phyloP scores from a whole-genome alignment of 2,888 invertebrate genomes.

The Pherbina coryleti region DNA sequence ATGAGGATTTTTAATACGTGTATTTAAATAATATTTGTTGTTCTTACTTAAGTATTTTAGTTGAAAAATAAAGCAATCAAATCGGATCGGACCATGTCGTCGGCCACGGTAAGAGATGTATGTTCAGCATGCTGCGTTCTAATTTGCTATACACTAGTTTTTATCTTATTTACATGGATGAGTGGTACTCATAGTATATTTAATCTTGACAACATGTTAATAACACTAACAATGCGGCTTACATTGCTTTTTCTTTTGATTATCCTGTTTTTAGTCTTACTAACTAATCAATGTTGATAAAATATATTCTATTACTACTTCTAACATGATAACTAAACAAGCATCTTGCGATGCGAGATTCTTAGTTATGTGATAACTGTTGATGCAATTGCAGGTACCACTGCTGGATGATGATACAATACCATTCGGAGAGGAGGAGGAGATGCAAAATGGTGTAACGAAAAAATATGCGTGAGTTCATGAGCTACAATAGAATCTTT shows the following conservation, averaged over 20 bases:
- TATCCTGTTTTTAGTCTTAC: background rate
- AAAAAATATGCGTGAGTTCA: constrained; percentile 68
- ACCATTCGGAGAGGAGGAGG: constrained; percentile 88
- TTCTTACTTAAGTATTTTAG: background rate
- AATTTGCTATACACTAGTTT: constrained; percentile 16
- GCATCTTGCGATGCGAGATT: background rate
- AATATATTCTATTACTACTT: background rate
- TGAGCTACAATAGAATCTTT: constrained; percentile 14
- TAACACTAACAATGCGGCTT: background rate
- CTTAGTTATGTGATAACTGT: background rate
- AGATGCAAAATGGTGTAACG: constrained; percentile 61
- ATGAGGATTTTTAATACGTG: constrained; percentile 9
- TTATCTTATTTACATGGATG: background rate
- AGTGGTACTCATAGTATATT: background rate
- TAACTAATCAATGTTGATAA: background rate
- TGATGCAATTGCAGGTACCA: constrained; percentile 76
- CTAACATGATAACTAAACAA: background rate
- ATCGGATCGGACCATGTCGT: constrained; percentile 63
- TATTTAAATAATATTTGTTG: constrained; percentile 25
- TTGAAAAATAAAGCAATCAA: background rate
- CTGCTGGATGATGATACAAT: constrained; percentile 88
- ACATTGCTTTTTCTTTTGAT: background rate
- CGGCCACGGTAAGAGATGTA: constrained; percentile 71
- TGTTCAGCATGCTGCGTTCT: constrained; percentile 55
- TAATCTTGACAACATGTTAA: background rate